Evolutionary conservation across 2,113 vertebrate genomes (phyloP).

Genomic region (Oreocharis arfaki): DNA sequence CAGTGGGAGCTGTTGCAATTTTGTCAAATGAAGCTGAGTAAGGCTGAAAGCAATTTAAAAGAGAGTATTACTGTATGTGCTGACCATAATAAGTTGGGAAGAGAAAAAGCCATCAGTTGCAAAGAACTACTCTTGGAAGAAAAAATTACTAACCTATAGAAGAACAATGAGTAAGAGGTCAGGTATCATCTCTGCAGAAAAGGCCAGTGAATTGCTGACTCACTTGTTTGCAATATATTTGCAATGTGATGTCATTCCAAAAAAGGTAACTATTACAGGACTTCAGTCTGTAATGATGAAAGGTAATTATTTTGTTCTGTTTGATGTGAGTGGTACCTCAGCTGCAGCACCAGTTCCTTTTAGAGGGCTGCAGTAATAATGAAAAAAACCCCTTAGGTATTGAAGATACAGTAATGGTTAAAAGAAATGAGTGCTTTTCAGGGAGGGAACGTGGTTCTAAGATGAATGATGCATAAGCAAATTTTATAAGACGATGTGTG

Average conservation of each 20-base stretch:
- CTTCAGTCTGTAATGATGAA: neutral
- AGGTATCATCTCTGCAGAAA: neutral
- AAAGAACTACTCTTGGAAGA: neutral
- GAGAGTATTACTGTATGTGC: neutral
- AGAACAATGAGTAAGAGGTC: neutral
- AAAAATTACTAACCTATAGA: neutral
- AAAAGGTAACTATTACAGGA: neutral
- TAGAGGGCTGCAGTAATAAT: neutral
- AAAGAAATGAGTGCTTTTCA: neutral
- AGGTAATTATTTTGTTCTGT: neutral
- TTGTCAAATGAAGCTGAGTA: neutral
- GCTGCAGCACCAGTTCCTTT: neutral
- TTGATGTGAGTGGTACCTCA: neutral
- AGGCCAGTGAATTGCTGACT: neutral
- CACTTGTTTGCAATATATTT: neutral
- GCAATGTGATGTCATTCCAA: neutral
- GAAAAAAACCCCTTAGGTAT: neutral
- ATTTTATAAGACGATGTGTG: neutral
- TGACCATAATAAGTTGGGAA: neutral
- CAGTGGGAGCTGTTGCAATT: neutral
- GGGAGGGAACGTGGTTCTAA: neutral
- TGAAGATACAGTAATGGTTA: neutral
- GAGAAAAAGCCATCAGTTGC: neutral
- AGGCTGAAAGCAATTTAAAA: neutral
- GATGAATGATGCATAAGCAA: neutral